These are phyloP conservation scores for Proterorhinus semilunaris DNA, from an alignment of 2,113 vertebrate genomes.

Conservation along the genomic window DNA sequence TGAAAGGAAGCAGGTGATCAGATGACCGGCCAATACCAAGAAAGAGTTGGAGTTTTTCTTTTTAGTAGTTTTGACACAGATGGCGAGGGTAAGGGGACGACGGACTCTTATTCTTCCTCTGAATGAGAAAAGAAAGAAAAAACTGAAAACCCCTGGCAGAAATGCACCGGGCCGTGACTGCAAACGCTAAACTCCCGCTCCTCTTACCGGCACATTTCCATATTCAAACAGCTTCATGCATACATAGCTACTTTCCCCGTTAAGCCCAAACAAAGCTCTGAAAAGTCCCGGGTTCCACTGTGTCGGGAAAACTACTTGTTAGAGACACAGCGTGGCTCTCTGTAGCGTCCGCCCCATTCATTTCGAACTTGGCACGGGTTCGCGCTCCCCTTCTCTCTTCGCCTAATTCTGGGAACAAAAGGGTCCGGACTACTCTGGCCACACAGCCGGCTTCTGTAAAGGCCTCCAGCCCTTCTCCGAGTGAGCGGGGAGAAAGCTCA, in stretches of 20 bases:
- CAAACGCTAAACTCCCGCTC: neutral
- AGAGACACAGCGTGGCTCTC: slow-evolving; percentile 49
- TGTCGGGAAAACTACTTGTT: slow-evolving; percentile 56
- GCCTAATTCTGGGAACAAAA: slow-evolving; percentile 77
- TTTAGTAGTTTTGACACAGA: neutral
- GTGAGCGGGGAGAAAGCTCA: slow-evolving; percentile 64
- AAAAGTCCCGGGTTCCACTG: slow-evolving; percentile 12
- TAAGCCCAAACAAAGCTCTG: neutral
- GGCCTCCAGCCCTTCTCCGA: slow-evolving; percentile 53
- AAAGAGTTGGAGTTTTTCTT: too few relatives aligned
- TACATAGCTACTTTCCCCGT: slow-evolving; percentile 3
- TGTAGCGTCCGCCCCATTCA: slow-evolving; percentile 61
- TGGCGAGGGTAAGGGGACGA: too few relatives aligned
- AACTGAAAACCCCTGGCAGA: neutral
- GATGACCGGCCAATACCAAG: too few relatives aligned
- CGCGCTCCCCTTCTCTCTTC: slow-evolving; percentile 56
- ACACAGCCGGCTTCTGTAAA: slow-evolving; percentile 65
- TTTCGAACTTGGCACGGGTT: slow-evolving; percentile 51
- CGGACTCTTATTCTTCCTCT: neutral
- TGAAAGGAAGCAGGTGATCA: too few relatives aligned
- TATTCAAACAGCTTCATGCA: slow-evolving; percentile 2
- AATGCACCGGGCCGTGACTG: neutral
- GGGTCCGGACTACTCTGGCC: slow-evolving; percentile 64
- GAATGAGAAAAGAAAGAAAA: neutral
- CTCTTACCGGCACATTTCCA: neutral